Evolutionary conservation across 2,888 invertebrate genomes (phyloP), one percentile per base, ranked within the genome.

Genomic region (Orchesellides sinensis): DNA sequence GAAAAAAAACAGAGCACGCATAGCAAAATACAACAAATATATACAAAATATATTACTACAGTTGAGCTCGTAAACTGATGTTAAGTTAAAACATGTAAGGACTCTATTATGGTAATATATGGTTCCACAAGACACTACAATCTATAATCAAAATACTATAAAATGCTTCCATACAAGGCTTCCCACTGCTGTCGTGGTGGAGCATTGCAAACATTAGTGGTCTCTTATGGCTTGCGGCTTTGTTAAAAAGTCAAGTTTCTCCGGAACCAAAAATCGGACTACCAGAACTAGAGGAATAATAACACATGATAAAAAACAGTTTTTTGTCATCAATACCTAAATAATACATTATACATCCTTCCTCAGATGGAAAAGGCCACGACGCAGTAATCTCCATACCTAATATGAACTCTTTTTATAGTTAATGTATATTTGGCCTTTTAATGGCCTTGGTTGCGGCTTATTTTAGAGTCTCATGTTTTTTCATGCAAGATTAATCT

Each of bases 401-500:
- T 40, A 40, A 68, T 32, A 19, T 70, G 56, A 70, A 61, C 61
- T 45, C 59, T 6, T 35, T 56, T 19, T n/a, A 59, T 59, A 10
- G 3, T 19, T 59, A 19, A 4, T 61, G 21, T 17, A 21, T 23
- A 23, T 35, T 14, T 47, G 61, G 47, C 47, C 29, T 61, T 23
- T 23, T 35, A 45, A 29, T 45, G 72, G 27, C 72, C 72, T 72
- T 72, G 59, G 61, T 45, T 61, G 72, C 19, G 72, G 72, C 47
- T 72, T 72, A 59, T 45, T 72, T 59, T 59, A 59, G 27, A 23
- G 17, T 49, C 40, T 35, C 32, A 29, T n/a, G 35, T 52, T 56
- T 70, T 40, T 40, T 40, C 29, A 72, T 59, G 59, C 12, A 59
- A 21, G 59, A 59, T 10, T 23, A 23, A 59, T 23, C 27, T 25